These are phyloP conservation scores for Alviniconcha strummeri DNA, from an alignment of 2,888 invertebrate species.

Conservation along the genomic window DNA sequence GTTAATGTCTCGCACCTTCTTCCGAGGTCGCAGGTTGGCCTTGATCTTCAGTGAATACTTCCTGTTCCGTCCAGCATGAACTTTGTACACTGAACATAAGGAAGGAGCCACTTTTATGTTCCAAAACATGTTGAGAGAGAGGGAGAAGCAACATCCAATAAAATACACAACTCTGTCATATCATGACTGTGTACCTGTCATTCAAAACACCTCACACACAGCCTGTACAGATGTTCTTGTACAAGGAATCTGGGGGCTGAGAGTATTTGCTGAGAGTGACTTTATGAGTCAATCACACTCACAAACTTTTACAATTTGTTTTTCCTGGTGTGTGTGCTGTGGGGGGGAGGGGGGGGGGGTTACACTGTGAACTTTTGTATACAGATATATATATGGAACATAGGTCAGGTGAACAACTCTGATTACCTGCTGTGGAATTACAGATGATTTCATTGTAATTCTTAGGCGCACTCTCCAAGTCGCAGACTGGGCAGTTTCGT, in stretches of 20 bases:
- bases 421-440: constrained; percentile 49
- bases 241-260: no score
- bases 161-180: neutral
- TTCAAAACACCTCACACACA: no score
- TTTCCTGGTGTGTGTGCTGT: no score
- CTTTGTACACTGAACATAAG: constrained; percentile 51
- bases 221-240: no score
- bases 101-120: neutral
- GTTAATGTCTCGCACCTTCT: constrained; percentile 39
- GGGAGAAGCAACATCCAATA: neutral
- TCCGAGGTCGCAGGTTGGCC: constrained; percentile 47
- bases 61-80: constrained; percentile 43
- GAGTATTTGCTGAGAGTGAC: no score
- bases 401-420: no score
- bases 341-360: no score
- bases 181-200: no score
- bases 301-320: no score
- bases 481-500: constrained; percentile 41
- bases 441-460: constrained; percentile 47
- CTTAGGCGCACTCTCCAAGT: constrained; percentile 30
- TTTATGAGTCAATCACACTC: no score
- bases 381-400: no score
- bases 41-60: constrained; percentile 50
- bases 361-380: no score
- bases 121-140: neutral